Conservation (phyloP, 1,140 invertebrate species). For the Euura saliciscinereae region DNA sequence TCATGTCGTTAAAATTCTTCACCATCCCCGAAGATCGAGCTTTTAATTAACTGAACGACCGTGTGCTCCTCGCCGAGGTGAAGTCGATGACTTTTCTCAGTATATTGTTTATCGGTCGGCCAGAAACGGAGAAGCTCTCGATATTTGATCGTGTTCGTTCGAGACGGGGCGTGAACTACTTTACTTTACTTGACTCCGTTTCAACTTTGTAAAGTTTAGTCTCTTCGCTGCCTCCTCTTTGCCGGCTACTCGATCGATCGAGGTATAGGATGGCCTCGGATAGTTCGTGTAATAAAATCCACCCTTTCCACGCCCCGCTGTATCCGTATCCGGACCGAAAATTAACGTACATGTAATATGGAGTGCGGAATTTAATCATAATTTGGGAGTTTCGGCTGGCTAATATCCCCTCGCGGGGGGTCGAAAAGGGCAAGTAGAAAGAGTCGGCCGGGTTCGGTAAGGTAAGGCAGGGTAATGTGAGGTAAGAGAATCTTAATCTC, state of each 20-base stretch:
- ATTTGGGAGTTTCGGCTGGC: conserved; percentile 29
- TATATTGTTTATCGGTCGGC: too few species aligned
- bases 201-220: too few species aligned
- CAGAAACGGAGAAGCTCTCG: too few species aligned
- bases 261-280: background rate
- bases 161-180: too few species aligned
- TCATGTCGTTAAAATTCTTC: background rate
- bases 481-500: conserved; percentile 48
- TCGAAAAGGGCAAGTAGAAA: background rate
- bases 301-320: too few species aligned
- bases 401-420: conserved; percentile 28
- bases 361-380: conserved; percentile 16
- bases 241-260: background rate
- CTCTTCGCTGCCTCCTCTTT: background rate
- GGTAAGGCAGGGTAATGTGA: conserved; percentile 34
- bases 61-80: too few species aligned
- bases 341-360: background rate
- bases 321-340: too few species aligned
- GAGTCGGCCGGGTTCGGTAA: background rate
- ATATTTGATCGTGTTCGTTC: too few species aligned
- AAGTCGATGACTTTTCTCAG: too few species aligned
- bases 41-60: background rate
- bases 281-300: too few species aligned
- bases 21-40: background rate
- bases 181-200: too few species aligned